Evolutionary conservation across 2,113 vertebrate species (phyloP).

Genomic region (Speoplatyrhinus poulsoni): DNA sequence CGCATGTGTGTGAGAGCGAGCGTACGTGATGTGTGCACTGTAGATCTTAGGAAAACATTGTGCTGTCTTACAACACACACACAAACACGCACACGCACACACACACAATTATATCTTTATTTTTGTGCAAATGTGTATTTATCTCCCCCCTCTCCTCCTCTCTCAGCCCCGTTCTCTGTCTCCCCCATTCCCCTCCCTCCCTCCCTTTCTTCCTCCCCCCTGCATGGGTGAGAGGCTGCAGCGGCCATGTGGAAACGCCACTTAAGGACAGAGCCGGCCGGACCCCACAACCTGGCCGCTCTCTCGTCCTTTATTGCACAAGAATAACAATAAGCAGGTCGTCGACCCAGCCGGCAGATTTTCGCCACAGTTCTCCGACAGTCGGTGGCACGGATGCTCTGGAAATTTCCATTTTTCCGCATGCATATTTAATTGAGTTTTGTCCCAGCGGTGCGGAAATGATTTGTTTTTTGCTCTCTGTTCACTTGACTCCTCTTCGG

Average conservation of each 20-base stretch:
- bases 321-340: conserved; percentile 84
- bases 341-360: conserved; percentile 76
- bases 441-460: conserved; percentile 87
- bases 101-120: conserved; percentile 65
- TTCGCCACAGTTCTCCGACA: conserved; percentile 79
- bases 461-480: conserved; percentile 87
- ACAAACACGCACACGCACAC: conserved; percentile 34
- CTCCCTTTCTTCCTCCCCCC: conserved; percentile 3
- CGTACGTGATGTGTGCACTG: conserved; percentile 30
- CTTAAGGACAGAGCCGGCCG: conserved; percentile 73
- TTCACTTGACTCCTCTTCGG: conserved; percentile 87
- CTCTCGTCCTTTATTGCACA: conserved; percentile 80
- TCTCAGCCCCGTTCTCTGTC: conserved; percentile 1
- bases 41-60: conserved; percentile 36
- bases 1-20: conserved; percentile 26
- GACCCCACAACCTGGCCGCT: conserved; percentile 69
- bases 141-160: background rate
- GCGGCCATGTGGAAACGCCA: conserved; percentile 72
- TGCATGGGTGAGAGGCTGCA: conserved; percentile 40
- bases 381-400: conserved; percentile 78
- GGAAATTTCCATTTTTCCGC: conserved; percentile 85
- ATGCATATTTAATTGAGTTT: conserved; percentile 87
- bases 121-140: conserved; percentile 35
- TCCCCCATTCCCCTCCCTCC: conserved; percentile 1
- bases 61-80: conserved; percentile 34